Conservation (phyloP, 2,797 vertebrate genomes). For the Morelia viridis region DNA sequence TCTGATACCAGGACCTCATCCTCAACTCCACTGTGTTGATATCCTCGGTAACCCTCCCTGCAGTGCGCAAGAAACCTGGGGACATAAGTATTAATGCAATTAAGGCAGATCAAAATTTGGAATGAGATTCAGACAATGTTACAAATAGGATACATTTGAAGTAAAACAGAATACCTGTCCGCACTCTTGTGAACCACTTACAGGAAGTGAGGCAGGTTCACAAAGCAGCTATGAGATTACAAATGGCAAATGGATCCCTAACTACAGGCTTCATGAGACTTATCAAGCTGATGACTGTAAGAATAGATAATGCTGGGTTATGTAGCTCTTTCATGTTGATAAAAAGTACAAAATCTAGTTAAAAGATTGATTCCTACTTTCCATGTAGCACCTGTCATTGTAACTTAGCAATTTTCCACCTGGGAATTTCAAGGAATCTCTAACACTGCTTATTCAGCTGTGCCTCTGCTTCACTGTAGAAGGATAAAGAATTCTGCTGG, state of each 20-base stretch:
- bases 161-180: background rate
- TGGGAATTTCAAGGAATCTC: background rate
- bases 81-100: background rate
- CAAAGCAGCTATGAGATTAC: background rate
- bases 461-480: background rate
- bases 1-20: rapidly evolving
- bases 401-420: background rate
- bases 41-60: slow-evolving; percentile 65
- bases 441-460: background rate
- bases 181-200: background rate
- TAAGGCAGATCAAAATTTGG: background rate
- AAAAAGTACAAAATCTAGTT: background rate
- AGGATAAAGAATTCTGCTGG: background rate
- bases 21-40: slow-evolving; percentile 19
- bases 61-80: slow-evolving; percentile 76
- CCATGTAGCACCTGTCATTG: background rate
- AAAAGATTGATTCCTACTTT: background rate
- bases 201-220: background rate
- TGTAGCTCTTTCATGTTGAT: background rate
- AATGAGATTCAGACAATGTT: background rate
- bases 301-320: background rate
- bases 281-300: background rate
- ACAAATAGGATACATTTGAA: background rate
- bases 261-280: background rate
- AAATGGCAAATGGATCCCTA: background rate